Base-by-base conservation (phyloP, 2,797 vertebrate species). In the Argyrosomus regius region DNA sequence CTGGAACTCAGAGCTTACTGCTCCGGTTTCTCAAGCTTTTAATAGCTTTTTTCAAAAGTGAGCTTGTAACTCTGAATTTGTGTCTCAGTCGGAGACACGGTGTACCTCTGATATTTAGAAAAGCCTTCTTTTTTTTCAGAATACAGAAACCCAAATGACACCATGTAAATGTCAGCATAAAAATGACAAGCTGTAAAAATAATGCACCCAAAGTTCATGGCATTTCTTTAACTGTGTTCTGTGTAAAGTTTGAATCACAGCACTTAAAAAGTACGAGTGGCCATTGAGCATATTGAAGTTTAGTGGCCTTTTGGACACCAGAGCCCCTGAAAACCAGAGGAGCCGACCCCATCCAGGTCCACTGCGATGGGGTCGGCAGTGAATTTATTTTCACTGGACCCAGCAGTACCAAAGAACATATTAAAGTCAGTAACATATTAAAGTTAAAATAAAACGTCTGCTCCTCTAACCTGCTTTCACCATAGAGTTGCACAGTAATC, bases 51-150 rank as follows among this genome's bases (percentile, higher is more conserved):
- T 53, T 59, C 54, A 20, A 45, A 79, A 74, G 39, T 18, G 45
- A 69, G 50, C 39, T 65, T 84, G 65, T 75, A 76, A 57, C 58
- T 58, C 5, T 76, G 77, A 62, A 64, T 24, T 54, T 81, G 75
- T 78, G 9, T 81, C 52, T 75, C 61, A 56, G 73, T 22, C 50
- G 60, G 80, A 78, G 65, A 84, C 75, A 39, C 18, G 26, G 12
- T 50, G 57, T 60, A 73, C 26, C 53, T 83, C 66, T 81, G 63
- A 71, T 75, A 67, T 85, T 45, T 80, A 39, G 70, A 28, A 75
- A 76, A 80, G 45, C 41, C 35, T 16, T 49, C n/a, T 72, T 78
- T 57, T 72, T 28, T 59, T 31, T 5, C 10, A 9, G 12, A 77
- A 26, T 39, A 53, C 41, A 78, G 24, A 84, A 81, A 46, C 61